Evolutionary conservation across 2,888 invertebrate species (phyloP), one percentile per base, ranked within the genome.

Genomic region (Pyrgus malvae): DNA sequence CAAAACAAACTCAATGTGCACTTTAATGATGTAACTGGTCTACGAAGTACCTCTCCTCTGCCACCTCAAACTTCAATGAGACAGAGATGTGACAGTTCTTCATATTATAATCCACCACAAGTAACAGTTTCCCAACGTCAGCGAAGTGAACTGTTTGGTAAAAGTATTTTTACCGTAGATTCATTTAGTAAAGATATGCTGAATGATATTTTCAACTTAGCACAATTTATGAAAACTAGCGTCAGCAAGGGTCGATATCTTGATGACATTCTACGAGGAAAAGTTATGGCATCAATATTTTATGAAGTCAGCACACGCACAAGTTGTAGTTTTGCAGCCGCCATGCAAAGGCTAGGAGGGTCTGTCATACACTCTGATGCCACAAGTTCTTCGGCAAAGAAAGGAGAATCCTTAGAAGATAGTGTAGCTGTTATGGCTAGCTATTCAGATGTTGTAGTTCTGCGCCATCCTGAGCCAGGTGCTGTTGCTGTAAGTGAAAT

Each of bases 301-400:
- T 99, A 98, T 83, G 99, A 99, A 92, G 98, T 95, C 0, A 99
- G 98, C 76, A 99, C 99, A 0, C 92, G 99, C 58, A 99, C 99
- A 0, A 95, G 95, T 68, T 97, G 97, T 78, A 99, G 99, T 76
- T 99, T 99, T 88, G 93, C 97, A 0, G 97, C 97, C 0, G 99
- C 99, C 0, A 99, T 99, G 98, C 96, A 97, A 77, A 92, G 99
- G 60, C 92, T 99, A 3, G 99, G 99, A 5, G 99, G 99, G 0
- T 93, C 94, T 17, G 98, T 99, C 0, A 94, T 98, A 66, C 93
- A 95, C 72, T 96, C 99, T 85, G 96, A 99, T 74, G 95, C 96
- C 65, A 93, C 94, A 0, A 95, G 94, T 58, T 99, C 99, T 0
- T 99, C 99, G 0, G 97, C 96, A 11, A 95, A 97, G 75, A 99